Base-by-base conservation (phyloP, 2,797 vertebrate genomes). In the Micropoecilia bifurca region DNA sequence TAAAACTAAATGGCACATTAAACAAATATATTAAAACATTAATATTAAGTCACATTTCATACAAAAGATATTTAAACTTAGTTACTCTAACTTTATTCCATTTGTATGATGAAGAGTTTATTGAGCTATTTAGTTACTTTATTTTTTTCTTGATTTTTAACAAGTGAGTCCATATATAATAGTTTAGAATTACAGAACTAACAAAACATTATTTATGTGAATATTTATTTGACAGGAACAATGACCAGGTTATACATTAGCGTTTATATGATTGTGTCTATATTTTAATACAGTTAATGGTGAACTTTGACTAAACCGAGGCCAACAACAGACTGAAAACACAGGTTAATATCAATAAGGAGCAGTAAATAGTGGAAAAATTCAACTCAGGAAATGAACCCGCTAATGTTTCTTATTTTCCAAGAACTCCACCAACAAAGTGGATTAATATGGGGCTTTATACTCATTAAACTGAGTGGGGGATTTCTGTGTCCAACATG, bases 371-470 rank as follows among this genome's bases (percentile, higher is more conserved):
- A 48, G 47, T 36, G 30, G 20, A 36, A 36, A 47, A 50, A 2
- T 50, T 73, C 47, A 48, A 9, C 71, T 41, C 47, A 12, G 47
- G 9, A 53, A 50, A 22, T 25, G 10, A 39, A 73, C 20, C 33
- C 12, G 30, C 47, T 55, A 39, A 33, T 13, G 20, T 25, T n/a
- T 53, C 50, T 53, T 55, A 50, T 73, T 73, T 73, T 55, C 48
- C 48, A n/a, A 53, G 48, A 41, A 55, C 48, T 74, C 48, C 72
- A 53, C 72, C 55, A 75, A 61, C 55, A 28, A 41, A 39, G 74
- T 75, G 39, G 45, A 75, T 63, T 75, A 46, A 75, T 75, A 18
- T 33, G 74, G 3, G 10, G n/a, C 28, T 61, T 75, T 61, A 12
- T 63, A 46, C 41, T 75, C 45, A 61, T 59, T 33, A 16, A 47